phyloP scores from a whole-genome alignment of 2,888 invertebrate species.

The Pecten maximus region DNA sequence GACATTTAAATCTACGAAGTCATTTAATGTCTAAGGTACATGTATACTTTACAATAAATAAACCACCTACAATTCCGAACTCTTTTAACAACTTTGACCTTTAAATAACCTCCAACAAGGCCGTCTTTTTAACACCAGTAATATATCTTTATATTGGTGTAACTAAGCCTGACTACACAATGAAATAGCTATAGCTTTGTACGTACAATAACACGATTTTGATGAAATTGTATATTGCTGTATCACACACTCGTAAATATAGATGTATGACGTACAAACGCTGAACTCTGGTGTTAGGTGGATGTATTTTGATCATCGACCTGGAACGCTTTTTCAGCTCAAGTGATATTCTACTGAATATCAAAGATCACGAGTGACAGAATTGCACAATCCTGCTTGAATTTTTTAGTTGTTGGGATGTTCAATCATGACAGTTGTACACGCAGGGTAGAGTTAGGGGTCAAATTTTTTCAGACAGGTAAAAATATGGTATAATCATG shows the following conservation, averaged over 20 bases:
- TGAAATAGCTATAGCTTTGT: not conserved
- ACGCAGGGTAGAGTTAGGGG: too few species aligned
- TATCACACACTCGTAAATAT: not conserved
- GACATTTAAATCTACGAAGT: too few species aligned
- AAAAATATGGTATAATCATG: too few species aligned
- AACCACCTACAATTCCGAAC: not conserved
- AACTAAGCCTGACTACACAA: not conserved
- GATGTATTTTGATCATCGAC: not conserved
- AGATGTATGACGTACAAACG: not conserved
- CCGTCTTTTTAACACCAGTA: not conserved
- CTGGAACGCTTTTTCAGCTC: not conserved
- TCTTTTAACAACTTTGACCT: not conserved
- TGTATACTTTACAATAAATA: not conserved
- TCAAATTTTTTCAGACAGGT: too few species aligned
- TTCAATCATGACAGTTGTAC: too few species aligned
- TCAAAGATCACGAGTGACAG: too few species aligned
- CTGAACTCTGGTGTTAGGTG: not conserved
- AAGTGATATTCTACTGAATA: not conserved
- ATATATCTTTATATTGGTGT: not conserved
- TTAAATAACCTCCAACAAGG: not conserved
- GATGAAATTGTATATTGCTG: slow-evolving; percentile 3
- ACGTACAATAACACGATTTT: not conserved
- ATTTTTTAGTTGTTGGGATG: too few species aligned
- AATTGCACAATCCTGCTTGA: too few species aligned
- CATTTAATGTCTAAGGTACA: not conserved